Evolutionary conservation across 2,113 vertebrate species (phyloP).

Genomic region (Anthoscopus minutus): DNA sequence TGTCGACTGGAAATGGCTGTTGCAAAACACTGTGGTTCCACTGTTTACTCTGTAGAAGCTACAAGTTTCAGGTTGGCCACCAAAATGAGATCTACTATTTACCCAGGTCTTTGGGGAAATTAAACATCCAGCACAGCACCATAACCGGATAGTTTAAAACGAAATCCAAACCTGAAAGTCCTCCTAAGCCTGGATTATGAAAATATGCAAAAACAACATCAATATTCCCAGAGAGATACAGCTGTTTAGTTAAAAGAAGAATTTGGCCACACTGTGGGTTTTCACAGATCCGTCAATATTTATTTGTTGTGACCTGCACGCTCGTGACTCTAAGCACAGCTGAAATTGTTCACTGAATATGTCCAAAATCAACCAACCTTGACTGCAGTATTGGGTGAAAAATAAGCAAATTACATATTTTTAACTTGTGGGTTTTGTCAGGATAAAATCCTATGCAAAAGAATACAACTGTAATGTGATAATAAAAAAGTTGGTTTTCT

Average conservation of each 20-base stretch:
- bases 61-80: background rate
- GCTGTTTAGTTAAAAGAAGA: background rate
- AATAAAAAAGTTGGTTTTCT: background rate
- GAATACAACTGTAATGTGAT: background rate
- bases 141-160: background rate
- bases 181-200: background rate
- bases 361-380: constrained; percentile 10
- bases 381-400: background rate
- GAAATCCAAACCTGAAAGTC: background rate
- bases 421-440: background rate
- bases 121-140: background rate
- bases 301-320: constrained; percentile 2
- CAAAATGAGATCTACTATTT: background rate
- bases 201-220: background rate
- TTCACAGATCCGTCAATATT: background rate
- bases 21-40: background rate
- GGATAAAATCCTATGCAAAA: background rate
- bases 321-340: background rate
- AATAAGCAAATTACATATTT: background rate
- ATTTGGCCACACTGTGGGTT: background rate
- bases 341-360: background rate
- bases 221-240: background rate
- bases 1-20: background rate
- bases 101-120: background rate
- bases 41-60: background rate